These are phyloP conservation scores for Alosa sapidissima DNA, from an alignment of 2,797 vertebrate genomes.

Conservation along the genomic window DNA sequence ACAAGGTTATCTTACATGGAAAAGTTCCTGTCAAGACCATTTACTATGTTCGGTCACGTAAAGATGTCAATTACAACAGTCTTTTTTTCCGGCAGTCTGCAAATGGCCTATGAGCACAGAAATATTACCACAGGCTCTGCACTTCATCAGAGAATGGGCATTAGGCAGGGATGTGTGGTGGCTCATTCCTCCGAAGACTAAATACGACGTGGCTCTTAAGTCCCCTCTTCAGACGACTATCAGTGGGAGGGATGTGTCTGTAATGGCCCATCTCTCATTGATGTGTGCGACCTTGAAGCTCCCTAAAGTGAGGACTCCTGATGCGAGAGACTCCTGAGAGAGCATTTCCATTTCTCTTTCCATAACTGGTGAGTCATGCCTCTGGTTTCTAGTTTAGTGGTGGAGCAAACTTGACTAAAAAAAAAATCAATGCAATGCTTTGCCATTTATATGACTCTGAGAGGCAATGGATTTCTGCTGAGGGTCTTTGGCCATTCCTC, in stretches of 20 bases:
- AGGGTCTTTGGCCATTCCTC: neutral
- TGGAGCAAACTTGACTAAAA: neutral
- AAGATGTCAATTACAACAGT: slow-evolving; percentile 36
- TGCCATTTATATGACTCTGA: neutral
- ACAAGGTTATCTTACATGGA: neutral
- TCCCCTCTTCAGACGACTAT: slow-evolving; percentile 33
- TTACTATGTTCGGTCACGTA: slow-evolving; percentile 32
- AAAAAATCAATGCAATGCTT: neutral
- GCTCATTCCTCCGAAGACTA: slow-evolving; percentile 30
- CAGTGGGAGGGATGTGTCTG: slow-evolving; percentile 26
- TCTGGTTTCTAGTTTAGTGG: slow-evolving; percentile 8
- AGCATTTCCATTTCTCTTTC: slow-evolving; percentile 25
- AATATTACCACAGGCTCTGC: neutral
- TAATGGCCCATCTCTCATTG: slow-evolving; percentile 52
- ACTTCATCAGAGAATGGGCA: neutral
- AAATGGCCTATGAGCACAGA: slow-evolving; percentile 27
- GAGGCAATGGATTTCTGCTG: neutral
- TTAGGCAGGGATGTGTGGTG: neutral
- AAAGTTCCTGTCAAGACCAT: slow-evolving; percentile 19
- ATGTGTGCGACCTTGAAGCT: slow-evolving; percentile 48
- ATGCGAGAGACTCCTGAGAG: slow-evolving; percentile 26
- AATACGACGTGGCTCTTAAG: slow-evolving; percentile 48
- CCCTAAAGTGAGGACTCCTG: slow-evolving; percentile 24
- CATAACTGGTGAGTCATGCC: neutral
- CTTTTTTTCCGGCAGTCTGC: slow-evolving; percentile 11